A percentile compares a stretch with the other conserved stretches of the same genome.
Conservation (phyloP, 2,113 vertebrate genomes). For the Apodemus sylvaticus region DNA sequence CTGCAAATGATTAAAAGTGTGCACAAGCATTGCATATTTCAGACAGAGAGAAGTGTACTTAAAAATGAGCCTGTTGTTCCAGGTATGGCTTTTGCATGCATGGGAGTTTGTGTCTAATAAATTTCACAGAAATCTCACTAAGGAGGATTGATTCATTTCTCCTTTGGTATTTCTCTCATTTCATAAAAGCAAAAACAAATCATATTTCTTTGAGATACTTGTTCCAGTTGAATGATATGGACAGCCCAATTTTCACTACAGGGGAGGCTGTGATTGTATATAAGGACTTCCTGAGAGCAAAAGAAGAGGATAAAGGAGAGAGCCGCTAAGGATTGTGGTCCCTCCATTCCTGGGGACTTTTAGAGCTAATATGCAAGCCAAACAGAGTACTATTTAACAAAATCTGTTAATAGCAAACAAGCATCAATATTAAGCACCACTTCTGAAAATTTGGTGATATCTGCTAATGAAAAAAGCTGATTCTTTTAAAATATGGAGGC, state of each 20-base stretch:
- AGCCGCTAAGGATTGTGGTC: neutral
- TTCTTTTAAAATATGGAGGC: neutral
- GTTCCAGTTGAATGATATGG: conserved; percentile 10
- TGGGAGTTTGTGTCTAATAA: neutral
- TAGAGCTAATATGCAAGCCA: neutral
- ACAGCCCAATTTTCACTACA: neutral
- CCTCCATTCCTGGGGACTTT: neutral
- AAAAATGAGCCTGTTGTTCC: neutral
- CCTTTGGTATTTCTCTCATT: conserved; percentile 54
- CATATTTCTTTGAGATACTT: conserved; percentile 52
- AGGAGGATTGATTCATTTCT: conserved; percentile 29
- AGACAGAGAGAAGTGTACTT: neutral
- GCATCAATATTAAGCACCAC: neutral
- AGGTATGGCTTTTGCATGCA: neutral
- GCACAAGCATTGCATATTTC: neutral
- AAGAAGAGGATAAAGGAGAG: neutral
- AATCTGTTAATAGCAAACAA: neutral
- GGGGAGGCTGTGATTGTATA: neutral
- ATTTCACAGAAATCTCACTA: neutral
- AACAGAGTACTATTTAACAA: neutral
- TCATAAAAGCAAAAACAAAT: conserved; percentile 45
- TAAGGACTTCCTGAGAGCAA: neutral
- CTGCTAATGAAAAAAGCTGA: neutral
- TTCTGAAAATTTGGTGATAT: neutral
- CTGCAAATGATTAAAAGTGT: conserved; percentile 21